Base-by-base conservation (phyloP, 2,888 invertebrate species). In the Cerceris rybyensis region DNA sequence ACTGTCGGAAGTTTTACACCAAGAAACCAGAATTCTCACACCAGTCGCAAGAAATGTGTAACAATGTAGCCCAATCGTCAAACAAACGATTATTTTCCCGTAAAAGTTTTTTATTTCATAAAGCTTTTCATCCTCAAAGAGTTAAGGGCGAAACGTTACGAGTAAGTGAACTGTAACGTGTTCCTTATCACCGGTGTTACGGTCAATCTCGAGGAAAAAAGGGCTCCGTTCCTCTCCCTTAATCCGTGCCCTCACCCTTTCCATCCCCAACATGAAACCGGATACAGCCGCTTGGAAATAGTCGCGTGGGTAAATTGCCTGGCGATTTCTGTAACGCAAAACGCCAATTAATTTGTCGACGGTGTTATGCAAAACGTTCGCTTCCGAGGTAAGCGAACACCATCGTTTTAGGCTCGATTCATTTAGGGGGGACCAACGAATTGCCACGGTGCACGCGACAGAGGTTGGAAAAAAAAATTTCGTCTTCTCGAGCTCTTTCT, bases 361-460 rank as follows among this genome's bases (percentile, higher is more conserved):
- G 17, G 46, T 28, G 28, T 75, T 75, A 70, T 66, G 65, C 67
- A 75, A 70, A 82, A 79, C 64, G 75, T 61, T 70, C 16, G 43
- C 52, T 75, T 80, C 75, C 55, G 61, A 76, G 68, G 13, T 28
- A 28, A 28, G 66, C 59, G 17, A 50, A 14, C 41, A 43, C 17
- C 46, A 46, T 17, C 43, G 28, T 28, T 67, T n/a, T 46, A n/a
- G 28, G 13, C 11, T 14, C 70, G 55, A 50, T 74, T 67, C 46
- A 28, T 70, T 71, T 69, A 54, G 43, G 14, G 52, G 61, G 13
- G n/a, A 41, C 17, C 7, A 39, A 52, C 63, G 65, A 83, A 83
- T 59, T 70, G 75, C 63, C 58, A 52, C 41, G 43, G 14, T 11
- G 61, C 84, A 84, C 75, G 81, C 74, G 69, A 83, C 66, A 61